These are phyloP conservation scores for Cyclura pinguis DNA, from an alignment of 2,797 vertebrate species.

Conservation along the genomic window DNA sequence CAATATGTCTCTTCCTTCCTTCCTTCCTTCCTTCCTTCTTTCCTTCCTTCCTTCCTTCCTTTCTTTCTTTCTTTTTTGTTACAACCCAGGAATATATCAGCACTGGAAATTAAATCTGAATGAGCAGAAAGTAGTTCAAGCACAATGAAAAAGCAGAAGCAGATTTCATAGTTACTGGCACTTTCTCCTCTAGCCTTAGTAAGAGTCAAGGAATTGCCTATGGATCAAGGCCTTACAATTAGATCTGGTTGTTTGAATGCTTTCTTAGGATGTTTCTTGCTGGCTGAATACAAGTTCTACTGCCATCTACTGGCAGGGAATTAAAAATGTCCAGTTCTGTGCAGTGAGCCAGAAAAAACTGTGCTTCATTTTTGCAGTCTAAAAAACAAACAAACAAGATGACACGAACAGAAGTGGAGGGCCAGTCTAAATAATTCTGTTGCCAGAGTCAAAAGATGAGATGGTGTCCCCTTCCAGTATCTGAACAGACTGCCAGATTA, in stretches of 20 bases:
- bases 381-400: neutral
- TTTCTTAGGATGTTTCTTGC: neutral
- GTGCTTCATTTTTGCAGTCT: neutral
- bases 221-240: neutral
- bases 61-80: neutral
- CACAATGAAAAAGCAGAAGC: neutral
- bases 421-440: neutral
- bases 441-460: neutral
- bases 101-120: neutral
- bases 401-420: too few species aligned
- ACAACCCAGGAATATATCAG: neutral
- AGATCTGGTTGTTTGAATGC: neutral
- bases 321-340: neutral
- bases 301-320: slow-evolving; percentile 39
- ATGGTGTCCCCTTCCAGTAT: neutral
- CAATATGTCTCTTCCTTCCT: neutral
- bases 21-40: too few species aligned
- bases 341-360: neutral
- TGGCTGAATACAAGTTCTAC: slow-evolving; percentile 23
- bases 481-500: neutral
- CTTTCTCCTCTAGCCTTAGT: neutral
- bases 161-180: neutral
- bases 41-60: too few species aligned
- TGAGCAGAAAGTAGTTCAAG: neutral
- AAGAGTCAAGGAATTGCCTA: neutral